Evolutionary conservation across 2,797 vertebrate genomes (phyloP).

Genomic region (Megaceryle alcyon): DNA sequence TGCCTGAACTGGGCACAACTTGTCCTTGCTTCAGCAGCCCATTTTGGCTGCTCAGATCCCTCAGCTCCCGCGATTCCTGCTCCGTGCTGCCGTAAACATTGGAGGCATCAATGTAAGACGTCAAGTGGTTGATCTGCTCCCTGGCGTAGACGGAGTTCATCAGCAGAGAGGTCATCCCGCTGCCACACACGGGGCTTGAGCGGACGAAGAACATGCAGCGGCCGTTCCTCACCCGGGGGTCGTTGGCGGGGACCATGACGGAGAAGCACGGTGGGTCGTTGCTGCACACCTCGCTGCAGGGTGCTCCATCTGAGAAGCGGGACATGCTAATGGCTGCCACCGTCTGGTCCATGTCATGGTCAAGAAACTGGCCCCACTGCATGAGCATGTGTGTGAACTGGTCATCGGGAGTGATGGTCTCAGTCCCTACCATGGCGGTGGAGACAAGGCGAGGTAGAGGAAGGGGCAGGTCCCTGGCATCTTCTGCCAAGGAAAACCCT

Average conservation of each 20-base stretch:
- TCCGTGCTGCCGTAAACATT: conserved; percentile 77
- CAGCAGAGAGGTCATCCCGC: conserved; percentile 77
- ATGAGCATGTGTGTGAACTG: conserved; percentile 79
- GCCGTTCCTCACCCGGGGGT: conserved; percentile 68
- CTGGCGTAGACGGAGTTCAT: conserved; percentile 76
- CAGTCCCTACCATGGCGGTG: conserved; percentile 71
- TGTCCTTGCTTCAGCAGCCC: conserved; percentile 69
- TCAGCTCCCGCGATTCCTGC: conserved; percentile 65
- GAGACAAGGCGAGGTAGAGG: conserved; percentile 77
- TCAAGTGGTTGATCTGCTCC: conserved; percentile 79
- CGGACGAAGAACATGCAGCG: conserved; percentile 80
- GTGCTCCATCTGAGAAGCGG: conserved; percentile 69
- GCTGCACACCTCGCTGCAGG: conserved; percentile 76
- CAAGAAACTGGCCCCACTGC: conserved; percentile 81
- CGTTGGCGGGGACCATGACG: conserved; percentile 64
- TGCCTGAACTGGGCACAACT: conserved; percentile 54
- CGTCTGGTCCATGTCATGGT: conserved; percentile 77
- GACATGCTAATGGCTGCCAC: conserved; percentile 80
- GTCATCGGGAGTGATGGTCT: conserved; percentile 72
- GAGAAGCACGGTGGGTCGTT: conserved; percentile 77
- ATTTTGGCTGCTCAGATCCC: conserved; percentile 44
- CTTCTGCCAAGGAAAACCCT: conserved; percentile 62
- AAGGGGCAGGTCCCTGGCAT: conserved; percentile 70
- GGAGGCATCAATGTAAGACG: conserved; percentile 75
- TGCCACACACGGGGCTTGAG: conserved; percentile 75